Evolutionary conservation across 2,113 vertebrate genomes (phyloP), one percentile per base, ranked within the genome.

Genomic region (Damaliscus lunatus): DNA sequence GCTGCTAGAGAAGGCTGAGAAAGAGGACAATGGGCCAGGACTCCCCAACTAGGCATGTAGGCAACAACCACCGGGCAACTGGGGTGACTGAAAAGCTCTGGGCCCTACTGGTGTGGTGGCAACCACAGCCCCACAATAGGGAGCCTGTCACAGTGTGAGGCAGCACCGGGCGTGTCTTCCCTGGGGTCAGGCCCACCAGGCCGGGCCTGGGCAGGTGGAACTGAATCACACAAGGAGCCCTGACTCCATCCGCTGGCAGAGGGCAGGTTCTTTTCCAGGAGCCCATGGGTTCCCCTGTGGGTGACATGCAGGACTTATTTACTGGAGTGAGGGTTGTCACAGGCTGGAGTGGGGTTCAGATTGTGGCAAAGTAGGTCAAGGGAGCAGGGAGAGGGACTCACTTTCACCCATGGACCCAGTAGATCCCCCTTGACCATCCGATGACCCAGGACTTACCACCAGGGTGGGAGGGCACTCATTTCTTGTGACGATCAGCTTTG

Each of bases 131-230:
- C 59, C 5, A 1, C 27, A 10, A 55, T 1, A 48, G 5, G 33
- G 14, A 21, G 59, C 33, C 55, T 59, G 12, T 29, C 15, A 33
- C 31, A 60, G 17, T 33, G 74, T 5, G 78, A 64, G 53, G 11
- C 33, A 40, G 67, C 36, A 3, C 25, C 13, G 1, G 48, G 14
- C 5, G 0, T 55, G 0, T 64, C 36, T 80, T 31, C 2, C 5
- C 55, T 13, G 46, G 29, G 36, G 5, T 8, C 29, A 40, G 59
- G 40, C 3, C 43, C 16, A 21, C 50, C 87, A 59, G 33, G 71
- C 67, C 2, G 0, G 78, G n/a, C 81, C 40, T 52, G 62, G 23
- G 19, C 53, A 80, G 33, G 62, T 16, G 7, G 10, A 48, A 48
- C 27, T 31, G n/a, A 67, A 23, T 53, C 53, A 85, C 2, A 16